phyloP scores from a whole-genome alignment of 1,140 invertebrate genomes.

The Bicyclus anynana region DNA sequence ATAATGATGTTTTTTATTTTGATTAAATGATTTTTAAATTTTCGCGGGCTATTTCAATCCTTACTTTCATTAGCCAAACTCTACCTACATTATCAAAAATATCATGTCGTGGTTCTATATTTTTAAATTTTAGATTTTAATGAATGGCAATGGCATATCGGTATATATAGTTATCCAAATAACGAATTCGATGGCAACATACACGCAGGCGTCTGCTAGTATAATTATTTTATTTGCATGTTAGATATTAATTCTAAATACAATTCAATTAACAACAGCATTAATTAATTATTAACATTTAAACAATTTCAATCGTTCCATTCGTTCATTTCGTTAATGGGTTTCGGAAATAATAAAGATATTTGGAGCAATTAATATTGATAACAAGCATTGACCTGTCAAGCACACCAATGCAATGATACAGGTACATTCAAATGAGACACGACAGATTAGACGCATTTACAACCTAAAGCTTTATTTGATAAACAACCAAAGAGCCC shows the following conservation, averaged over 20 bases:
- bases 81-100: too few relatives aligned
- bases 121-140: too few relatives aligned
- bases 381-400: conserved; percentile 22
- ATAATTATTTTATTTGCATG: background rate
- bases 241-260: conserved; percentile 1
- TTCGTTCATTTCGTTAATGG: background rate
- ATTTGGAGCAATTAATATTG: conserved; percentile 1
- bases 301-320: background rate
- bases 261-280: conserved; percentile 1
- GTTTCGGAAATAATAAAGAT: conserved; percentile 13
- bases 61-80: too few relatives aligned
- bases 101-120: too few relatives aligned
- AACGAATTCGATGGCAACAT: too few relatives aligned
- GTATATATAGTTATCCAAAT: too few relatives aligned
- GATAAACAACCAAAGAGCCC: background rate
- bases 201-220: background rate
- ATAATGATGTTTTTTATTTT: too few relatives aligned
- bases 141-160: too few relatives aligned
- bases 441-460: background rate
- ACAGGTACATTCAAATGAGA: background rate
- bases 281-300: conserved; percentile 1
- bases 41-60: too few relatives aligned
- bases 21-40: too few relatives aligned
- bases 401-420: conserved; percentile 8
- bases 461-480: background rate